Evolutionary conservation across 2,797 vertebrate species (phyloP), one percentile per base, ranked within the genome.

Genomic region (Phalloptychus januarius): DNA sequence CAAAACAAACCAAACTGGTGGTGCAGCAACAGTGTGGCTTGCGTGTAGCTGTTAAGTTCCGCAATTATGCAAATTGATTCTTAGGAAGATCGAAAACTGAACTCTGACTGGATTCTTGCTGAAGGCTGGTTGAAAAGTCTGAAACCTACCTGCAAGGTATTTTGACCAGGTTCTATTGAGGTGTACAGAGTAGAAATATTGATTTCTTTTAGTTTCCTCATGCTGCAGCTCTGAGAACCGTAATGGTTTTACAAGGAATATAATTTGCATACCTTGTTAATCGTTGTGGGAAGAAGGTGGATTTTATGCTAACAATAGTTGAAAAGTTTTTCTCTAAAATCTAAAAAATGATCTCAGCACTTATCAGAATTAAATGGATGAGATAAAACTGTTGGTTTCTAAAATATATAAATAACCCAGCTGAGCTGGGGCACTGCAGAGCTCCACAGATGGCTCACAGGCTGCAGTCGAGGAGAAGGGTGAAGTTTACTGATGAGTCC

Each of bases 401-500:
- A 40, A n/a, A 40, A 79, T 50, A 11, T 5, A 74, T 63, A 31
- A 79, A 40, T 79, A 71, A 48, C 69, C 71, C 71, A 52, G 70
- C 56, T 7, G 50, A 50, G 69, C 23, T 72, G 46, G 61, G 80
- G 45, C 6, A 0, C 11, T 11, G 42, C 65, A 20, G 31, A 25
- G 46, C 52, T 69, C 65, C 63, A 73, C 78, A 82, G 70, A 82
- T 58, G 86, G 79, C 75, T 72, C 10, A 0, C 72, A 25, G 74
- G 79, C 81, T 74, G 83, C 70, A 76, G 77, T 36, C 42, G 1
- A 77, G 36, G 31, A 52, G 0, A 75, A 82, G 80, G 81, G 73
- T 48, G 81, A 86, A 84, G 82, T 86, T 70, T 70, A 70, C 87
- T 85, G 81, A 92, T 86, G 81, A 85, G 79, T 69, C 52, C 56